These are phyloP conservation scores for Penelope pileata DNA, from an alignment of 2,113 vertebrate genomes.

Conservation along the genomic window DNA sequence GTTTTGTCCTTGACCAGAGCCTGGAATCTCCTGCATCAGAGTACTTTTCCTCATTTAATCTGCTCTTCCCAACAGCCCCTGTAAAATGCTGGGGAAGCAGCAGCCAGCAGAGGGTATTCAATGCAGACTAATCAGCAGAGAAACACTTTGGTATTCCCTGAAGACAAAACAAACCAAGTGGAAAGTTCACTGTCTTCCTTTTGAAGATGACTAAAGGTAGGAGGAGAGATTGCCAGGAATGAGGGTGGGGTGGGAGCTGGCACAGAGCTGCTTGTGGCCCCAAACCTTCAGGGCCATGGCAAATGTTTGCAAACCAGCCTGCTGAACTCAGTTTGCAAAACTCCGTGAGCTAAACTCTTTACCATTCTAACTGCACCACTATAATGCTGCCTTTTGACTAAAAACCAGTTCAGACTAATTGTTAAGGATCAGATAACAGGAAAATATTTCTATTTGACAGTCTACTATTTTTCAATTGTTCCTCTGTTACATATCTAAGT, in stretches of 20 bases:
- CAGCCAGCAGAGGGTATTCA: neutral
- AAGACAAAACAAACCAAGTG: neutral
- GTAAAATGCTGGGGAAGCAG: neutral
- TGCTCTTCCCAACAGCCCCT: neutral
- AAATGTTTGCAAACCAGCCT: neutral
- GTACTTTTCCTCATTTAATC: neutral
- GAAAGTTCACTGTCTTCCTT: neutral
- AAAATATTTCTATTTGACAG: slow-evolving; percentile 77
- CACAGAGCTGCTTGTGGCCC: neutral
- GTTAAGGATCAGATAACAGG: slow-evolving; percentile 75
- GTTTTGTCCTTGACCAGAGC: slow-evolving; percentile 27
- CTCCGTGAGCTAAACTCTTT: neutral
- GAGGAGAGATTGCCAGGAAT: neutral
- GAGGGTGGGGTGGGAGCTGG: neutral
- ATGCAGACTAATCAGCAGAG: neutral
- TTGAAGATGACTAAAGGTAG: neutral
- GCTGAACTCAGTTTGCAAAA: neutral
- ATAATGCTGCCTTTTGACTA: neutral
- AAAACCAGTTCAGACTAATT: slow-evolving; percentile 66
- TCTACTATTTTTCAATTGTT: slow-evolving; percentile 78
- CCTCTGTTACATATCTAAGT: slow-evolving; percentile 82
- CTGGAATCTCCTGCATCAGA: neutral
- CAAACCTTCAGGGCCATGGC: neutral
- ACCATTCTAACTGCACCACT: neutral
- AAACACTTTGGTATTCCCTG: neutral